A percentile compares a stretch with the other conserved stretches of the same genome.
Conservation (phyloP, 2,888 invertebrate species). For the Oxyscelio sp. region DNA sequence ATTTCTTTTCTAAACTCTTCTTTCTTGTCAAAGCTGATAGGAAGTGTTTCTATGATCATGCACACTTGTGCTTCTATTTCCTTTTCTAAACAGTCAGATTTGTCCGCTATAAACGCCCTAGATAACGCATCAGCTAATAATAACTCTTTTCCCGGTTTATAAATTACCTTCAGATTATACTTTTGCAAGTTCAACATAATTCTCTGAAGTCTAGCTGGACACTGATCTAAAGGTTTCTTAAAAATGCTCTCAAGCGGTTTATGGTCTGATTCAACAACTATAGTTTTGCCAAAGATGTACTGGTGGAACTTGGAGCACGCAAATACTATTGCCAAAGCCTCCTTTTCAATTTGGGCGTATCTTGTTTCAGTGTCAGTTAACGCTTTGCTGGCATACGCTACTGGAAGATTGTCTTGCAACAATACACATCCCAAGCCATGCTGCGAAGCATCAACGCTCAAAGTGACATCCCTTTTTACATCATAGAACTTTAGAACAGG, state of each 20-base stretch:
- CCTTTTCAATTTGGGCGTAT: no score
- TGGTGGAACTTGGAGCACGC: no score
- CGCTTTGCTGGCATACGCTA: slow-evolving; percentile 76
- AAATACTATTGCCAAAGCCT: no score
- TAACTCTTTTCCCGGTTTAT: background rate
- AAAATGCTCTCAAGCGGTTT: no score
- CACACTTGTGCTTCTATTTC: slow-evolving; percentile 6
- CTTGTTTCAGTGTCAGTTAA: background rate
- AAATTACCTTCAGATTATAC: slow-evolving; percentile 28
- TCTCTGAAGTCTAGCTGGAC: background rate
- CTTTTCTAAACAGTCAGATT: slow-evolving; percentile 18
- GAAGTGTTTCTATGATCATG: background rate
- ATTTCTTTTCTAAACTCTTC: background rate
- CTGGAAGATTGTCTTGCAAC: no score
- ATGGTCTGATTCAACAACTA: no score
- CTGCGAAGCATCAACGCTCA: slow-evolving; percentile 55
- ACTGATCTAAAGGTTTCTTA: background rate
- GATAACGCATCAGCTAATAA: background rate
- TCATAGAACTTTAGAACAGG: background rate
- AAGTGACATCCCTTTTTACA: background rate
- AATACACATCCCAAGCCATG: no score
- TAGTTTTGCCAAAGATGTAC: no score
- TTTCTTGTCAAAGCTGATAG: slow-evolving; percentile 9
- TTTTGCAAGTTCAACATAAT: slow-evolving; percentile 69
- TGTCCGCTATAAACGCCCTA: background rate